Percentiles rank a stretch among this genome's conserved stretches.
phyloP scores from a whole-genome alignment of 2,113 vertebrate species.

The Eudyptes chrysolophus region DNA sequence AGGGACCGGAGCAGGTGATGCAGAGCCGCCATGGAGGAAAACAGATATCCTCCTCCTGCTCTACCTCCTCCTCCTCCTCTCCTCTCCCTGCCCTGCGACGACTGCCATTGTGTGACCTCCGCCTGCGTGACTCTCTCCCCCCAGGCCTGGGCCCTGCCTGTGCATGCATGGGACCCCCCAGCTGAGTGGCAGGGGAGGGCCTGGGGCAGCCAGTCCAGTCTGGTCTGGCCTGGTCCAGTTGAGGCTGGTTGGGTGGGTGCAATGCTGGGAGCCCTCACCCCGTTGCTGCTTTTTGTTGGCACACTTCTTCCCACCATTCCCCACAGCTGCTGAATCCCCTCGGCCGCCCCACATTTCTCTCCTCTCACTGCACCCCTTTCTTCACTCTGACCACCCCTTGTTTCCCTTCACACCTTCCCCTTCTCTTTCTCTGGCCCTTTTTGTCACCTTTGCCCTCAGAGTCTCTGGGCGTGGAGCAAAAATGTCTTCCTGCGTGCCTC shows the following conservation, averaged over 20 bases:
- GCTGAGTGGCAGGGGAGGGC: background rate
- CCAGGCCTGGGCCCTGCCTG: background rate
- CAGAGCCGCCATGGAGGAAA: slow-evolving; percentile 33
- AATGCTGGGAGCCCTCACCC: rapidly evolving
- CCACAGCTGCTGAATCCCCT: background rate
- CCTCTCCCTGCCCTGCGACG: background rate
- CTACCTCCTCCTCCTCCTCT: background rate
- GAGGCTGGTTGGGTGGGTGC: background rate
- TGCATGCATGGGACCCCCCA: rapidly evolving
- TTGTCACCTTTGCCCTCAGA: background rate
- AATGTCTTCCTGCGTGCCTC: background rate
- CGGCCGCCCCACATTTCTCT: rapidly evolving
- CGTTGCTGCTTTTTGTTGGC: background rate
- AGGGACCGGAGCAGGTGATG: background rate
- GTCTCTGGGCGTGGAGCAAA: background rate
- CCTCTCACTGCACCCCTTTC: background rate
- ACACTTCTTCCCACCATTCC: rapidly evolving
- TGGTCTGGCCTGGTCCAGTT: rapidly evolving
- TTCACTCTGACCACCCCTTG: background rate
- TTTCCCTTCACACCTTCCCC: background rate
- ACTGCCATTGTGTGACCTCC: rapidly evolving
- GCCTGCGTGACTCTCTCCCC: rapidly evolving
- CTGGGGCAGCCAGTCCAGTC: background rate
- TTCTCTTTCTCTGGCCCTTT: background rate
- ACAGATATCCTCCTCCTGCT: slow-evolving; percentile 68